Conservation (phyloP, 2,888 invertebrate species). For the Eledona agricola region DNA sequence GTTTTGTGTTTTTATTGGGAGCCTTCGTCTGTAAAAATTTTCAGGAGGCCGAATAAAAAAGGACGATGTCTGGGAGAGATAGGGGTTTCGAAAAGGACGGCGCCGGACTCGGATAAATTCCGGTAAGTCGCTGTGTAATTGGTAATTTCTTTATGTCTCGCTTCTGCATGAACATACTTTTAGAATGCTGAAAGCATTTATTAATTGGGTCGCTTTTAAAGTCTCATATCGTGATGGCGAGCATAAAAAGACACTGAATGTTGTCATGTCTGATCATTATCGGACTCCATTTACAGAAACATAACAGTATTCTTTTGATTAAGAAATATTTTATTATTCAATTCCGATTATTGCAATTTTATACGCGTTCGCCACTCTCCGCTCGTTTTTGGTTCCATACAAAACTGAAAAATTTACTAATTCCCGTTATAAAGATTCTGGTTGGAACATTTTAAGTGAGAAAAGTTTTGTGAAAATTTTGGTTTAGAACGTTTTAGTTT, state of each 20-base stretch:
- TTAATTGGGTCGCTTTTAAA: slow-evolving; percentile 44
- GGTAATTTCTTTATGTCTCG: slow-evolving; percentile 45
- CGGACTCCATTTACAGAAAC: slow-evolving; percentile 49
- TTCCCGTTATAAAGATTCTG: too few relatives aligned
- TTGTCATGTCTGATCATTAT: slow-evolving; percentile 47
- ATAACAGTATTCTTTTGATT: slow-evolving; percentile 44
- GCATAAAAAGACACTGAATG: slow-evolving; percentile 34
- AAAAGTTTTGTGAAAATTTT: too few relatives aligned
- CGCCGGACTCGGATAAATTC: slow-evolving; percentile 6
- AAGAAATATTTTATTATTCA: slow-evolving; percentile 40
- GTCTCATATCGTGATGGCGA: slow-evolving; percentile 30
- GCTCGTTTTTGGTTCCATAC: background rate
- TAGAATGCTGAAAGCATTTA: slow-evolving; percentile 46
- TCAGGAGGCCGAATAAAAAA: background rate
- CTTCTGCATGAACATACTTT: slow-evolving; percentile 39
- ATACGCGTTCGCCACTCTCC: background rate
- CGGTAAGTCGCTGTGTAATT: slow-evolving; percentile 36
- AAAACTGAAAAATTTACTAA: too few relatives aligned
- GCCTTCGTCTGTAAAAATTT: slow-evolving; percentile 29
- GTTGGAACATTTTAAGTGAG: too few relatives aligned
- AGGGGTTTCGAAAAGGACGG: slow-evolving; percentile 11
- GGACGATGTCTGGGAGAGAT: slow-evolving; percentile 26
- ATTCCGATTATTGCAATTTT: slow-evolving; percentile 28
- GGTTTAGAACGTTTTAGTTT: too few relatives aligned
- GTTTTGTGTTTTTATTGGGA: slow-evolving; percentile 1